phyloP scores from a whole-genome alignment of 2,797 vertebrate species.

The Staurois parvus region DNA sequence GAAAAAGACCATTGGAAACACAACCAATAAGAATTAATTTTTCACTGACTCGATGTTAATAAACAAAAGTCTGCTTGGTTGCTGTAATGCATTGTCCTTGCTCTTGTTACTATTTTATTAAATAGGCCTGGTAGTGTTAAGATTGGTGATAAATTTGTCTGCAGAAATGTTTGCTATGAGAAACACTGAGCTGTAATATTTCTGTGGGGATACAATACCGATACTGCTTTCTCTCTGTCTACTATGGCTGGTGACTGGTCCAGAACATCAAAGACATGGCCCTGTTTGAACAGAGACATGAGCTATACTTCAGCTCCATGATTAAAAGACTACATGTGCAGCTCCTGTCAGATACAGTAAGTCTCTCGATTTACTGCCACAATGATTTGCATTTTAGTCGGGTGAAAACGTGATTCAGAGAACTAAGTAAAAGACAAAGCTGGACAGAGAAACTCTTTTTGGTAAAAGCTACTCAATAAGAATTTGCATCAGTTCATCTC shows the following conservation, averaged over 20 bases:
- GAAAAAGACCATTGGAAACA: too few species aligned
- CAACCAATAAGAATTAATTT: too few species aligned
- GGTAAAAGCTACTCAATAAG: not conserved
- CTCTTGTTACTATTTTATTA: too few species aligned
- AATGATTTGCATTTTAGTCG: not conserved
- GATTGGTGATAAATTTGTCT: too few species aligned
- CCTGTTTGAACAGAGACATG: slow-evolving; percentile 31
- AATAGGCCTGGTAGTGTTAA: too few species aligned
- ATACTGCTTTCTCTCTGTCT: not conserved
- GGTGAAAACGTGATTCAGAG: not conserved
- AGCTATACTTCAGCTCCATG: slow-evolving; percentile 13
- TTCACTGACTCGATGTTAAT: too few species aligned
- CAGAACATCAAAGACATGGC: slow-evolving; percentile 20
- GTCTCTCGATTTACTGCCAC: slow-evolving; percentile 16
- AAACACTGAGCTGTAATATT: not conserved
- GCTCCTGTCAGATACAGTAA: slow-evolving; percentile 26
- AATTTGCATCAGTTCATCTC: too few species aligned
- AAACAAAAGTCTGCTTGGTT: too few species aligned
- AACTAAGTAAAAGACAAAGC: not conserved
- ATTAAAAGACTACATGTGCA: slow-evolving; percentile 35
- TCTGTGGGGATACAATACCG: not conserved
- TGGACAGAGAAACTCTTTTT: not conserved
- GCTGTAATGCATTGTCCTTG: too few species aligned
- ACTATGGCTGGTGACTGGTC: slow-evolving; percentile 10
- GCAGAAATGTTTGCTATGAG: too few species aligned